These are phyloP conservation scores for Austrofundulus limnaeus DNA, from an alignment of 2,113 vertebrate genomes.

Conservation along the genomic window DNA sequence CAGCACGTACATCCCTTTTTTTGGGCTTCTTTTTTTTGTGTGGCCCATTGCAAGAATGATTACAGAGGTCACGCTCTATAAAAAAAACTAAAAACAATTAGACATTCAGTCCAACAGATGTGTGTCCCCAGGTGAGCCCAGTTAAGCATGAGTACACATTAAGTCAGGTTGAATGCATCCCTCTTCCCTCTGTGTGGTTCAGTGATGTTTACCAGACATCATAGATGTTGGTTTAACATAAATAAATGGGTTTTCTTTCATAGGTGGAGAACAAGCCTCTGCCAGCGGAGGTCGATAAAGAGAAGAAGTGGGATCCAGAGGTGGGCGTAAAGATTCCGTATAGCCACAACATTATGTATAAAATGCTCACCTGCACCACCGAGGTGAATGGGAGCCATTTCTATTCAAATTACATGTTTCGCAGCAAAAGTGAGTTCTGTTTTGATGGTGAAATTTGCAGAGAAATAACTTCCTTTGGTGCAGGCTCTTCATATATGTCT, in stretches of 20 bases:
- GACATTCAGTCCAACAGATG: conserved; percentile 23
- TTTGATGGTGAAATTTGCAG: background rate
- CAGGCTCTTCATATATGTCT: conserved; percentile 3
- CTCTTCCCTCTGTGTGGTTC: conserved; percentile 28
- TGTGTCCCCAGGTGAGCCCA: conserved; percentile 46
- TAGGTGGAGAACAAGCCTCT: conserved; percentile 11
- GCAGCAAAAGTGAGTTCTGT: conserved; percentile 78
- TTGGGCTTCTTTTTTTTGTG: conserved; percentile 25
- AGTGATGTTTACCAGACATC: conserved; percentile 27
- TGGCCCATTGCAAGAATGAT: conserved; percentile 39
- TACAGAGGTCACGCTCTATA: conserved; percentile 30
- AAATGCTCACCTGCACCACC: conserved; percentile 70
- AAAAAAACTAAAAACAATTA: conserved; percentile 30
- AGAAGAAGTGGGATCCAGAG: conserved; percentile 81
- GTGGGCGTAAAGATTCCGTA: conserved; percentile 82
- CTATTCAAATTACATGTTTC: conserved; percentile 69
- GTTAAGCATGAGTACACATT: conserved; percentile 31
- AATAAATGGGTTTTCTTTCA: conserved; percentile 2
- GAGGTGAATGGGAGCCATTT: conserved; percentile 49
- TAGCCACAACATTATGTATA: conserved; percentile 38
- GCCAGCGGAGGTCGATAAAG: background rate
- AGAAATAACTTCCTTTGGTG: background rate
- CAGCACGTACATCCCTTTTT: conserved; percentile 49
- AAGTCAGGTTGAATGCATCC: conserved; percentile 38
- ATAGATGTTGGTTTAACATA: conserved; percentile 7